These are phyloP conservation scores for Datnioides undecimradiatus DNA, from an alignment of 2,113 vertebrate genomes.

Conservation along the genomic window DNA sequence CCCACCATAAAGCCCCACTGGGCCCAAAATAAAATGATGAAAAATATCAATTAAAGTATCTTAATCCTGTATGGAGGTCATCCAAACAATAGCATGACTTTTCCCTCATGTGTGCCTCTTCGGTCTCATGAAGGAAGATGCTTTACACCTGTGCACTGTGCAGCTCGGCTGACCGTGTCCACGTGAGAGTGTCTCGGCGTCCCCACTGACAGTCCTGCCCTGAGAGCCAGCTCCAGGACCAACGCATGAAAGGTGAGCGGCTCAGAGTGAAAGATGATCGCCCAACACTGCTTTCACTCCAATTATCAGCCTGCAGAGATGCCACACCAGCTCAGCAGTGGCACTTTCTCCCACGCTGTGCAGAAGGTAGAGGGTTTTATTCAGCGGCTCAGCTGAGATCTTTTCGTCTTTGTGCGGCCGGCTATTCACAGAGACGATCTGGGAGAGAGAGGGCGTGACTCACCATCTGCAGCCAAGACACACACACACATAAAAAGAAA, in stretches of 20 bases:
- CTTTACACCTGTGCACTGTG: constrained; percentile 37
- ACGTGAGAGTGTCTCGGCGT: constrained; percentile 44
- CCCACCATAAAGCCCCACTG: constrained; percentile 10
- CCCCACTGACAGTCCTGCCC: constrained; percentile 59
- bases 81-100: constrained; percentile 56
- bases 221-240: constrained; percentile 52
- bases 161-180: constrained; percentile 19
- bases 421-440: constrained; percentile 71
- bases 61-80: constrained; percentile 50
- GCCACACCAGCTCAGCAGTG: constrained; percentile 61
- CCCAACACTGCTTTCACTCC: constrained; percentile 74
- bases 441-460: constrained; percentile 64
- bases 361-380: constrained; percentile 60
- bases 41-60: constrained; percentile 10
- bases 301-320: constrained; percentile 73
- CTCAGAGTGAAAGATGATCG: constrained; percentile 85
- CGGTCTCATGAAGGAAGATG: constrained; percentile 45
- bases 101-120: constrained; percentile 26
- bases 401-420: constrained; percentile 65
- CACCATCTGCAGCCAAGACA: constrained; percentile 81
- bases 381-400: constrained; percentile 69
- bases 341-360: constrained; percentile 75
- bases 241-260: constrained; percentile 78
- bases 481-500: constrained; percentile 42
- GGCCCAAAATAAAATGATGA: constrained; percentile 17